phyloP scores from a whole-genome alignment of 2,888 invertebrate species.

The Synanthedon formicaeformis region DNA sequence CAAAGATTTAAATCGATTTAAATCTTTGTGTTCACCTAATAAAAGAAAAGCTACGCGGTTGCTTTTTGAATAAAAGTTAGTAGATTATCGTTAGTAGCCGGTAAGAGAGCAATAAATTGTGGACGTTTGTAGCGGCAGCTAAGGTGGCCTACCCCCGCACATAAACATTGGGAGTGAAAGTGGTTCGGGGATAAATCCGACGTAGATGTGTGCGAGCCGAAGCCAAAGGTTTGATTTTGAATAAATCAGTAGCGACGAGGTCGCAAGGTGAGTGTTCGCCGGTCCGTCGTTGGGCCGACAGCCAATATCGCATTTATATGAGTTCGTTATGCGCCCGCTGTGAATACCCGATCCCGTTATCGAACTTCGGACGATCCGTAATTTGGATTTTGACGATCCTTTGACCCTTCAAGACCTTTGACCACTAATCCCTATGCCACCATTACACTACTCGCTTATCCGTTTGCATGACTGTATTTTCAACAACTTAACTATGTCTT shows the following conservation, averaged over 20 bases:
- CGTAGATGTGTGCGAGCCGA: slow-evolving; percentile 20
- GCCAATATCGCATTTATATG: slow-evolving; percentile 44
- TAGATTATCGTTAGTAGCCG: neutral
- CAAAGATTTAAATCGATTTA: too few species aligned
- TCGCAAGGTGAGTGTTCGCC: slow-evolving; percentile 26
- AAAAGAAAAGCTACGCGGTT: too few species aligned
- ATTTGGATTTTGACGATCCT: slow-evolving; percentile 25
- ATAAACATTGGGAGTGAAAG: slow-evolving; percentile 25
- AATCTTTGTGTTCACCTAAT: too few species aligned
- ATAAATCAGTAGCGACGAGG: slow-evolving; percentile 36
- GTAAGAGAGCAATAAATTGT: neutral
- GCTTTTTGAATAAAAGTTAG: neutral
- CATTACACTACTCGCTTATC: slow-evolving; percentile 1
- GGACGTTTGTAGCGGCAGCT: neutral
- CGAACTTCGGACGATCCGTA: slow-evolving; percentile 21
- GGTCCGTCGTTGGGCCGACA: slow-evolving; percentile 12
- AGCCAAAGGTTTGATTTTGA: slow-evolving; percentile 30
- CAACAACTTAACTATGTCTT: neutral
- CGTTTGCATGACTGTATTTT: neutral
- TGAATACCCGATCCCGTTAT: slow-evolving; percentile 24
- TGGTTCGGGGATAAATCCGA: slow-evolving; percentile 23
- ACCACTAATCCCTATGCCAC: slow-evolving; percentile 12
- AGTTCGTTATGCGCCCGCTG: slow-evolving; percentile 31
- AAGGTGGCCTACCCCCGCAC: slow-evolving; percentile 7
- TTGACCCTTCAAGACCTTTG: slow-evolving; percentile 22